These are phyloP conservation scores for Motacilla alba DNA, from an alignment of 2,113 vertebrate genomes.

Conservation along the genomic window DNA sequence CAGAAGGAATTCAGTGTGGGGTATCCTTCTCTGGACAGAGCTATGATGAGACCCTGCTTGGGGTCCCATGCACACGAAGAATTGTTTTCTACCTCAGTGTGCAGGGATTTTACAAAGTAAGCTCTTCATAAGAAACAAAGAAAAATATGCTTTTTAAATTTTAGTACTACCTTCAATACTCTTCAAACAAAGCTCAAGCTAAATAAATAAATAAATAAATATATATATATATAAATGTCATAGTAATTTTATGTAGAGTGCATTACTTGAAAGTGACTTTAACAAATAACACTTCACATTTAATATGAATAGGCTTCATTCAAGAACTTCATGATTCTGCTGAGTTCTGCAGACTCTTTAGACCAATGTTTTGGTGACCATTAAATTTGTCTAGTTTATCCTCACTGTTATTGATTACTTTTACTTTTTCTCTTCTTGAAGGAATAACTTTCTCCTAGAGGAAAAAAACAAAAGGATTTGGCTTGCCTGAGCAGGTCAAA, in stretches of 20 bases:
- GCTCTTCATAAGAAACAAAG: neutral
- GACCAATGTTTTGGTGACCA: neutral
- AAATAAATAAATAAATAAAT: neutral
- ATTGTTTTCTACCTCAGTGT: neutral
- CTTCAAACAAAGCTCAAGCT: neutral
- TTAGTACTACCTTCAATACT: neutral
- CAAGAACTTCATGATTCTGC: neutral
- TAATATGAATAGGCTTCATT: neutral
- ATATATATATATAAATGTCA: neutral
- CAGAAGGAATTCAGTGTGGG: neutral
- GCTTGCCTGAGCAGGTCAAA: neutral
- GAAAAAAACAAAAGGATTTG: neutral
- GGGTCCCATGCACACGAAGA: accelerated
- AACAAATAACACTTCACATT: neutral
- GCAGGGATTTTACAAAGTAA: neutral
- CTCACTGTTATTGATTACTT: neutral
- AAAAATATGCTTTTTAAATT: neutral
- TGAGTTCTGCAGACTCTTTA: neutral
- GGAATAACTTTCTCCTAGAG: neutral
- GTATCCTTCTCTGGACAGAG: neutral
- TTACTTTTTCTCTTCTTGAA: neutral
- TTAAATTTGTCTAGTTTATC: neutral
- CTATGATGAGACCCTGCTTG: accelerated
- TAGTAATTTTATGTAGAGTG: neutral
- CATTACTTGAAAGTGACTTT: neutral